Percentiles rank a stretch among this genome's conserved stretches.
Evolutionary conservation across 2,888 invertebrate species (phyloP).

Genomic region (Xestia c-nigrum): DNA sequence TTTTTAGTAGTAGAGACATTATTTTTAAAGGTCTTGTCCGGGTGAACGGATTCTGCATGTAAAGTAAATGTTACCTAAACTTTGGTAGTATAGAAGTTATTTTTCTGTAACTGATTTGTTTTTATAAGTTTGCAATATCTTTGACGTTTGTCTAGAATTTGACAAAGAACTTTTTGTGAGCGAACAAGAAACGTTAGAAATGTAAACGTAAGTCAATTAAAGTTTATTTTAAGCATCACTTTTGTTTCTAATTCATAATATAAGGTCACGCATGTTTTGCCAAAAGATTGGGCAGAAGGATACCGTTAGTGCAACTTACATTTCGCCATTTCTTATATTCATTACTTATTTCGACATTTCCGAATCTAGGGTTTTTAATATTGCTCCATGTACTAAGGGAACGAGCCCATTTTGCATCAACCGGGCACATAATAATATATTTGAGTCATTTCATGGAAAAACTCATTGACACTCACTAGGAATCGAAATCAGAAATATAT

Average conservation of each 20-base stretch:
- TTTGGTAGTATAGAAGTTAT: slow-evolving; percentile 16
- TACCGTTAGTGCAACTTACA: background rate
- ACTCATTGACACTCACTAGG: background rate
- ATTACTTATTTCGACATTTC: no score
- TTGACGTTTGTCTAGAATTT: slow-evolving; percentile 1
- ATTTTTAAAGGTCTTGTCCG: slow-evolving; percentile 46
- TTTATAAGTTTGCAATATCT: slow-evolving; percentile 7
- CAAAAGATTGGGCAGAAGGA: background rate
- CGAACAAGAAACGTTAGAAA: background rate
- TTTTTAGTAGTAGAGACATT: slow-evolving; percentile 48
- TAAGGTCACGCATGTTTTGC: background rate
- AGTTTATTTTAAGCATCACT: background rate
- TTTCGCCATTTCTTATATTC: background rate
- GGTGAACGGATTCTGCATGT: slow-evolving; percentile 20
- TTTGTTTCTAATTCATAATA: background rate
- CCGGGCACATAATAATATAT: background rate
- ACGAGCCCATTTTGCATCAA: background rate
- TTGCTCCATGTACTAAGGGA: background rate
- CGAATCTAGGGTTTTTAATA: no score
- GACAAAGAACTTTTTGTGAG: background rate
- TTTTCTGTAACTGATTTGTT: slow-evolving; percentile 11
- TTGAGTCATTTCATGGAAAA: background rate
- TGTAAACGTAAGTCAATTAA: background rate
- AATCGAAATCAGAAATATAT: background rate
- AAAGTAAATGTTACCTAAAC: slow-evolving; percentile 18